A percentile compares a stretch with the other conserved stretches of the same genome.
Evolutionary conservation across 2,113 vertebrate species (phyloP).

Genomic region (chimpanzee (Pan troglodytes)): NHGRI_mPanTro3-v2.1_pri NC_072419.2:64250001-64250500

Average conservation of each 20-base stretch:
- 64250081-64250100: accelerated
- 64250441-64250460: too few species aligned
- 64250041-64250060: not conserved
- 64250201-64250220: not conserved
- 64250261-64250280: not conserved
- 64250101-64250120: not conserved
- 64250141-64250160: accelerated
- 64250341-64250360: not conserved
- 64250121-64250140: not conserved
- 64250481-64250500: not conserved
- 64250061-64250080: accelerated
- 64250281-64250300: not conserved
- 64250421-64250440: not conserved
- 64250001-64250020: accelerated
- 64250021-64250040: not conserved
- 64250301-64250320: not conserved
- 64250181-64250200: not conserved
- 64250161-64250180: too few species aligned
- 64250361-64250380: not conserved
- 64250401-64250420: accelerated
- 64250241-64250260: not conserved
- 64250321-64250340: too few species aligned
- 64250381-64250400: not conserved
- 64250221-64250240: not conserved
- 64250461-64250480: not conserved